Evolutionary conservation across 2,113 vertebrate species (phyloP).

Genomic region (Pelmatolapia mariae): DNA sequence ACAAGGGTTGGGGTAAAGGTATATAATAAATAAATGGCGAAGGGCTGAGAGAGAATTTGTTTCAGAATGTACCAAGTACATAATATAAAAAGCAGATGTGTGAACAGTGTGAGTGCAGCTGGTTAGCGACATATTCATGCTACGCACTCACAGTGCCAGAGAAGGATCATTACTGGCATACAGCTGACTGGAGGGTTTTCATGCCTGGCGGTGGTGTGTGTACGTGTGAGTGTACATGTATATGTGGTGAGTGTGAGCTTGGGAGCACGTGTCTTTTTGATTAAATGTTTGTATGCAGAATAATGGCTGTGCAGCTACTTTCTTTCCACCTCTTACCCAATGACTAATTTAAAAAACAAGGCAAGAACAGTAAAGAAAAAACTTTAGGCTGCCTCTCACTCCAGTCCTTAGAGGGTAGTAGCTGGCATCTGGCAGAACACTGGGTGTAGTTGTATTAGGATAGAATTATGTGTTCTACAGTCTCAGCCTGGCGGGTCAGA

Average conservation of each 20-base stretch:
- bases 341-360: conserved; percentile 43
- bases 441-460: conserved; percentile 41
- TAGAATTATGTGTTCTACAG: conserved; percentile 53
- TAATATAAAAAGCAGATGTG: conserved; percentile 77
- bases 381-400: conserved; percentile 14
- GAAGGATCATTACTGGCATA: conserved; percentile 58
- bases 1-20: conserved; percentile 30
- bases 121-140: conserved; percentile 66
- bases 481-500: conserved; percentile 32
- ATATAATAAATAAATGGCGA: conserved; percentile 31
- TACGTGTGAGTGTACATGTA: not conserved
- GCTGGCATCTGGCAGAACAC: conserved; percentile 56
- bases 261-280: not conserved
- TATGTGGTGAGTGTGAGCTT: not conserved
- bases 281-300: conserved; percentile 8
- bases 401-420: conserved; percentile 38
- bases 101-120: conserved; percentile 64
- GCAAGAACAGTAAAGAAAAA: conserved; percentile 2
- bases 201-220: conserved; percentile 11
- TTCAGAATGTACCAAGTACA: conserved; percentile 70
- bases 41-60: conserved; percentile 31
- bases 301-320: not conserved
- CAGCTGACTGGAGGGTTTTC: conserved; percentile 49
- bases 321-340: conserved; percentile 6
- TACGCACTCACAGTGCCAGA: conserved; percentile 46